A percentile compares a stretch with the other conserved stretches of the same genome.
These are phyloP conservation scores for Zaprionus inermis DNA, from an alignment of 1,140 invertebrate species.

Conservation along the genomic window DNA sequence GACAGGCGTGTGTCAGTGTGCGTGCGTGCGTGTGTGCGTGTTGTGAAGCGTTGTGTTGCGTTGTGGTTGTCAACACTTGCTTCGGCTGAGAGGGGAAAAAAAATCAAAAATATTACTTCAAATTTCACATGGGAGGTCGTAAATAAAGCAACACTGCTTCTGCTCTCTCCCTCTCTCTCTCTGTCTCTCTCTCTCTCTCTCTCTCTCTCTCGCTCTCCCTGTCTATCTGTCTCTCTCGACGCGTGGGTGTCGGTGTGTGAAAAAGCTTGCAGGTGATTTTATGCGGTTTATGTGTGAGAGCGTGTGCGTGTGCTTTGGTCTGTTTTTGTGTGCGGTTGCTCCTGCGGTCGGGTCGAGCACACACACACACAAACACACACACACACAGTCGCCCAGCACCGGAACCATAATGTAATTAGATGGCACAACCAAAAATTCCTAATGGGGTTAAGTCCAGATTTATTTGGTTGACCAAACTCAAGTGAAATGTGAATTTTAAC, in stretches of 20 bases:
- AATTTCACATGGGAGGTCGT: conserved; percentile 46
- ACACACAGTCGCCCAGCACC: not conserved
- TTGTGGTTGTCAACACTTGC: conserved; percentile 60
- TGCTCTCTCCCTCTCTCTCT: not conserved
- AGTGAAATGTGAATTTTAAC: not conserved
- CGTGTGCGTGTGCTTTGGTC: not conserved
- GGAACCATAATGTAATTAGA: conserved; percentile 36
- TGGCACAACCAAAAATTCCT: conserved; percentile 21
- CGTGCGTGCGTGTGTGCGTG: too few species aligned
- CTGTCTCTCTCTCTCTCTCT: not conserved
- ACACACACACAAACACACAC: not conserved
- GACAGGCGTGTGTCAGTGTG: conserved; percentile 9
- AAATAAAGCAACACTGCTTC: conserved; percentile 48
- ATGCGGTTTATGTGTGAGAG: conserved; percentile 46
- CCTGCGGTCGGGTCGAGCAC: not conserved
- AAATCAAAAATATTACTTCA: conserved; percentile 62
- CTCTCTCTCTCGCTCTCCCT: not conserved
- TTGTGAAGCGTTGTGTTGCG: conserved; percentile 12
- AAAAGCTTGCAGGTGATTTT: conserved; percentile 60
- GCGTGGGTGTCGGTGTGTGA: conserved; percentile 27
- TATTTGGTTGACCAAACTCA: conserved; percentile 34
- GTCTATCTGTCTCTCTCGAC: not conserved
- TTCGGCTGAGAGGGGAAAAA: not conserved
- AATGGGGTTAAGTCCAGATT: conserved; percentile 48
- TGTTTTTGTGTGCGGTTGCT: conserved; percentile 4